Percentiles rank a stretch among this genome's conserved stretches.
Evolutionary conservation across 2,797 vertebrate species (phyloP).

Genomic region (Astyanax mexicanus): DNA sequence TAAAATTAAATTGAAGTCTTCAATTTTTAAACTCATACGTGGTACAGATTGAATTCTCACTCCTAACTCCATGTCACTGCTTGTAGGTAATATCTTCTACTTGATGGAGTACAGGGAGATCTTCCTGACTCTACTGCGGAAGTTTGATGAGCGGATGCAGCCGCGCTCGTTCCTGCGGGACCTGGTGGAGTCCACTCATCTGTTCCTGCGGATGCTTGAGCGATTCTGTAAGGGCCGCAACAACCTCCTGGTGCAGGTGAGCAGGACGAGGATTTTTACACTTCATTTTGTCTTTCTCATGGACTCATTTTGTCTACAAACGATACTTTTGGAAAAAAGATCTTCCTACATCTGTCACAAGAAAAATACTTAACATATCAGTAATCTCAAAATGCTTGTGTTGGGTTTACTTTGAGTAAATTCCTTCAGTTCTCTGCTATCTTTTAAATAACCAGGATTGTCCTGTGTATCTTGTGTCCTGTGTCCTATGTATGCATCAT

Average conservation of each 20-base stretch:
- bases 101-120: constrained; percentile 97
- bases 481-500: too few relatives aligned
- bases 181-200: constrained; percentile 93
- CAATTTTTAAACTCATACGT: too few relatives aligned
- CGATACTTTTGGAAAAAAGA: too few relatives aligned
- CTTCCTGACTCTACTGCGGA: constrained; percentile 91
- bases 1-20: too few relatives aligned
- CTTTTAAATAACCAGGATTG: too few relatives aligned
- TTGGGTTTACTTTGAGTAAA: too few relatives aligned
- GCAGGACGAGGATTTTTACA: neutral
- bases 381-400: too few relatives aligned
- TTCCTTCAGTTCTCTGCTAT: too few relatives aligned
- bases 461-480: too few relatives aligned
- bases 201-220: constrained; percentile 94
- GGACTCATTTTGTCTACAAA: too few relatives aligned
- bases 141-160: constrained; percentile 90
- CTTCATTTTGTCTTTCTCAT: neutral
- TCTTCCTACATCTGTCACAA: too few relatives aligned
- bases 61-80: neutral
- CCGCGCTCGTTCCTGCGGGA: constrained; percentile 89
- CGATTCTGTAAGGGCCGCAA: constrained; percentile 87
- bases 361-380: too few relatives aligned
- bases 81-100: constrained; percentile 95
- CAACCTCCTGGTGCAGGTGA: constrained; percentile 90
- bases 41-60: neutral